Base-by-base conservation (phyloP, 2,888 invertebrate genomes). In the Hirtodrosophila alboralis region DNA sequence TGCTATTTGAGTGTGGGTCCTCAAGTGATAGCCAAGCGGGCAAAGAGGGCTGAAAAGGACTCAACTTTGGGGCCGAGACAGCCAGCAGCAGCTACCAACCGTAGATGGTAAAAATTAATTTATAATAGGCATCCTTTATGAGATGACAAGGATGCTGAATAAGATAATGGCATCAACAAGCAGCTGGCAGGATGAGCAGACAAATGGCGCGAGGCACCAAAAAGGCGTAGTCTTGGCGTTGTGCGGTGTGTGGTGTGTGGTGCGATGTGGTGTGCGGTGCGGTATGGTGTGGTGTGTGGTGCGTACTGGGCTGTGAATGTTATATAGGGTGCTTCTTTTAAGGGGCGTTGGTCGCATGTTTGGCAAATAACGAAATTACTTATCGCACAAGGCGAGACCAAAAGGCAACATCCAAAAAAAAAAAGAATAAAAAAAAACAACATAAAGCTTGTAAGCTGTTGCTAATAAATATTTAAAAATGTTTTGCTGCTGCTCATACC, bases 401-500 rank as follows among this genome's bases (percentile, higher is more conserved):
- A 70, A 60, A 66, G 51, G 59, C 49, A 63, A 44, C 51, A 43
- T 7, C 59, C 59, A 34, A 54, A 61, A 34, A 28, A 59, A 31
- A 16, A 28, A 54, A 60, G 43, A 52, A 27, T 23, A 40, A 33
- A 26, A 30, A 40, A 45, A 75, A 65, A 83, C 67, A 62, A 62
- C 79, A 73, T 79, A 72, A 69, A 61, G 64, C 76, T 71, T 75
- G 72, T 79, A 76, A 84, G 86, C 86, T 76, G 70, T 53, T 80
- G 80, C 81, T 86, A 84, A 83, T 83, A 83, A 86, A 86, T 86
- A 86, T 86, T 83, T 86, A 62, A 83, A 86, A 83, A 65, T 83
- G 84, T 84, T 85, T 72, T 48, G 9, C 36, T 41, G 18, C 45
- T 41, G 52, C 45, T 21, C 12, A 27, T n/a, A n/a, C n/a, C n/a